Evolutionary conservation across 2,888 invertebrate genomes (phyloP), one percentile per base, ranked within the genome.

Genomic region (Sisyra terminalis): DNA sequence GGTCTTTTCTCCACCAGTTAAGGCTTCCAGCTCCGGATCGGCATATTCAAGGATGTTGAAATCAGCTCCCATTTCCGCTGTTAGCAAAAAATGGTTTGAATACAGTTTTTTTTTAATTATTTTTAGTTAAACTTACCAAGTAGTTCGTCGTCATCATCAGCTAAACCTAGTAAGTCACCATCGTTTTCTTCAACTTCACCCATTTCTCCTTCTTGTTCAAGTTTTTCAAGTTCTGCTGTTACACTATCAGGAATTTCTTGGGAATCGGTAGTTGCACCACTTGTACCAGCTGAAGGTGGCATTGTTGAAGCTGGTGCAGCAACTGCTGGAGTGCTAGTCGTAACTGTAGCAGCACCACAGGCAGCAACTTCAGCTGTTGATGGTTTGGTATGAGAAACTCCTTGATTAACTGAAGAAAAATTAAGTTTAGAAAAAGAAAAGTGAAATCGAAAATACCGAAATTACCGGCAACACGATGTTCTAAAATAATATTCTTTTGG

Each of bases 31-130:
- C 62, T 92, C 92, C 0, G 93, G 89, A 68, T 94, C 93, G 0
- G 90, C 93, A 60, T 93, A 94, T 61, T 92, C 90, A 48, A 94
- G 64, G 54, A 94, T 90, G 60, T 94, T 93, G 63, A 94, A 94
- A 66, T 92, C 92, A 46, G 86, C 82, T 4, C 89, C 90, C 70
- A 90, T 85, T 64, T 87, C 87, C n/a, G 83, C 85, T 54, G 70
- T 65, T 55, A 54, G 40, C 38, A 47, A 43, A n/a, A n/a, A n/a
- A n/a, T n/a, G 29, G 11, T 24, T 10, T 16, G 14, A 14, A 29
- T 15, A 11, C 17, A 8, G 9, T 9, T 29, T 8, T 29, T 29
- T 29, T 29, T 32, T 32, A 9, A 8, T 16, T 31, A 43, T n/a
- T n/a, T n/a, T n/a, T n/a, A n/a, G n/a, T n/a, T 3, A 44, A 38